Conservation (phyloP, 2,888 invertebrate species). For the Apamea sordens region DNA sequence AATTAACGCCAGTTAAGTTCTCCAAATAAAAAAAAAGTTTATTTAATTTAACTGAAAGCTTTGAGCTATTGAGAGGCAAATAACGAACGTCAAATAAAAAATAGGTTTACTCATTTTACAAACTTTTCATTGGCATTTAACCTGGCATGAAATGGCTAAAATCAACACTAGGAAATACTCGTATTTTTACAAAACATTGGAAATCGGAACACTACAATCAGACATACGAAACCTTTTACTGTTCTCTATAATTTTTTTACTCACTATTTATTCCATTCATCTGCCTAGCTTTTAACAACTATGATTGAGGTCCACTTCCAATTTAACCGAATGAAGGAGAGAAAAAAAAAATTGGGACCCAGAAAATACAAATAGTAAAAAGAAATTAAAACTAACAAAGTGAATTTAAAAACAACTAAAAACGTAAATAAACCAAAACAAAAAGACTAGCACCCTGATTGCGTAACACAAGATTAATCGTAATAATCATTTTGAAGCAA, state of each 20-base stretch:
- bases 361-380: too few species aligned
- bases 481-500: too few species aligned
- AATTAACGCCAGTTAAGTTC: background rate
- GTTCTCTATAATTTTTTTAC: slow-evolving; percentile 14
- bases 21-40: background rate
- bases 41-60: slow-evolving; percentile 23
- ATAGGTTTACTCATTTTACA: slow-evolving; percentile 2
- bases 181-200: slow-evolving; percentile 36
- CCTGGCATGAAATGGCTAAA: slow-evolving; percentile 27
- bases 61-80: slow-evolving; percentile 8
- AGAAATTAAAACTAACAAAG: too few species aligned
- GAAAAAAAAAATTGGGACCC: too few species aligned
- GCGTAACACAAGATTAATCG: too few species aligned
- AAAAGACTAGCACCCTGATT: too few species aligned
- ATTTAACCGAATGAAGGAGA: background rate
- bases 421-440: too few species aligned
- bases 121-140: slow-evolving; percentile 2
- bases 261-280: slow-evolving; percentile 18
- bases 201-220: slow-evolving; percentile 26
- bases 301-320: background rate
- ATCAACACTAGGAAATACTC: slow-evolving; percentile 14
- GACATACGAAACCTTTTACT: slow-evolving; percentile 33
- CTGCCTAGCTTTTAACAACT: background rate
- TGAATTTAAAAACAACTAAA: too few species aligned
- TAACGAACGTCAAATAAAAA: slow-evolving; percentile 11